phyloP scores from a whole-genome alignment of 2,113 vertebrate genomes.

The Ovis canadensis region DNA sequence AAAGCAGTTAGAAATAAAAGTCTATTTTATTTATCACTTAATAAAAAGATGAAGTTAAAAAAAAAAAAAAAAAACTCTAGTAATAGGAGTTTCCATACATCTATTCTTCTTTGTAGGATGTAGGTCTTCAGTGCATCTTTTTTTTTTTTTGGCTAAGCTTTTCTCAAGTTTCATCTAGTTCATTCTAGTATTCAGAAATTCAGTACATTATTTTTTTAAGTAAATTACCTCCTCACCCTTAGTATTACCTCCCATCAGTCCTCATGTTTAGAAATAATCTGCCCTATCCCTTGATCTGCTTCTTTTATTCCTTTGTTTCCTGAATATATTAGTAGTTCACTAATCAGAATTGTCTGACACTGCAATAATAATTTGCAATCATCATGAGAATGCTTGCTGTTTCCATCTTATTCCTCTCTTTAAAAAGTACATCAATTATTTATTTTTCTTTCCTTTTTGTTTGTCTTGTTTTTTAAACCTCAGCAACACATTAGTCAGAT shows the following conservation, averaged over 20 bases:
- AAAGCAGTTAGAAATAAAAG: conserved; percentile 7
- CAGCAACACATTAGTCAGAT: not conserved
- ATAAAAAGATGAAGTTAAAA: not conserved
- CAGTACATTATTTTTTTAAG: not conserved
- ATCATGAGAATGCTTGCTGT: not conserved
- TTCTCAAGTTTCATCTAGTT: conserved; percentile 4
- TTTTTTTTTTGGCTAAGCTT: not conserved
- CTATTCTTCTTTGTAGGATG: not conserved
- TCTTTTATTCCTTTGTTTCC: not conserved
- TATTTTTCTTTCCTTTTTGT: not conserved
- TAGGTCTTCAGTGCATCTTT: not conserved
- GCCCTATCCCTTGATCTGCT: not conserved
- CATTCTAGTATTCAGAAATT: not conserved
- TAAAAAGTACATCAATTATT: not conserved
- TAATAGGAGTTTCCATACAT: not conserved
- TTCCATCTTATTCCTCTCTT: not conserved
- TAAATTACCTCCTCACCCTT: not conserved
- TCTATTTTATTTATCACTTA: not conserved
- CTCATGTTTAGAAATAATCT: not conserved
- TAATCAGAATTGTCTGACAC: not conserved
- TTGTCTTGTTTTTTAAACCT: not conserved
- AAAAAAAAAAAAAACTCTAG: not conserved
- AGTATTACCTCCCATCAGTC: not conserved
- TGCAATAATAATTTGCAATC: not conserved
- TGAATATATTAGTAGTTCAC: not conserved